phyloP scores from a whole-genome alignment of 2,113 vertebrate species.

The Hylia prasina region DNA sequence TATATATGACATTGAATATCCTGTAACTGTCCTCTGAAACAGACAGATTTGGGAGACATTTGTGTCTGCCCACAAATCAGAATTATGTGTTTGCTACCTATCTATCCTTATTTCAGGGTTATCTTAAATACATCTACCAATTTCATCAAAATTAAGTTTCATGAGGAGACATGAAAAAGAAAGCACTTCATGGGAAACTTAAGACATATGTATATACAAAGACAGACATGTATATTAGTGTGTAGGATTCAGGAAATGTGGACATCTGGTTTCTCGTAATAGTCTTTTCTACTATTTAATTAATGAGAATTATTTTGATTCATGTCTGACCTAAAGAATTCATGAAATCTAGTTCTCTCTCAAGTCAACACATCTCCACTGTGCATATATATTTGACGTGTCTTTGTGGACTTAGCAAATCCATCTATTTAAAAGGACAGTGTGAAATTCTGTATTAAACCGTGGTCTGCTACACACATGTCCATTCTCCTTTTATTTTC shows the following conservation, averaged over 20 bases:
- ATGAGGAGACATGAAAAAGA: neutral
- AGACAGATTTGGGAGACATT: neutral
- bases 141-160: neutral
- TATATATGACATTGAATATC: neutral
- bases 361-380: conserved; percentile 33
- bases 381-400: neutral
- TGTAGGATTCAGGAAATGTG: neutral
- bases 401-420: conserved; percentile 46
- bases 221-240: neutral
- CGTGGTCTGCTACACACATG: conserved; percentile 68
- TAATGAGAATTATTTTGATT: conserved; percentile 29
- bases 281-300: neutral
- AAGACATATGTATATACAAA: neutral
- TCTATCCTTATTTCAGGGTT: neutral
- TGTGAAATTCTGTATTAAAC: conserved; percentile 60
- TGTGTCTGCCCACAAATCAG: neutral
- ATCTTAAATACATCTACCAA: neutral
- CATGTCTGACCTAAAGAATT: neutral
- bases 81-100: neutral
- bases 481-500: conserved; percentile 65
- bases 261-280: conserved; percentile 16
- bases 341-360: neutral
- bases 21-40: neutral
- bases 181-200: neutral
- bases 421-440: conserved; percentile 53